Base-by-base conservation (phyloP, 2,113 vertebrate genomes). In the Lethenteron camtschaticum region DNA sequence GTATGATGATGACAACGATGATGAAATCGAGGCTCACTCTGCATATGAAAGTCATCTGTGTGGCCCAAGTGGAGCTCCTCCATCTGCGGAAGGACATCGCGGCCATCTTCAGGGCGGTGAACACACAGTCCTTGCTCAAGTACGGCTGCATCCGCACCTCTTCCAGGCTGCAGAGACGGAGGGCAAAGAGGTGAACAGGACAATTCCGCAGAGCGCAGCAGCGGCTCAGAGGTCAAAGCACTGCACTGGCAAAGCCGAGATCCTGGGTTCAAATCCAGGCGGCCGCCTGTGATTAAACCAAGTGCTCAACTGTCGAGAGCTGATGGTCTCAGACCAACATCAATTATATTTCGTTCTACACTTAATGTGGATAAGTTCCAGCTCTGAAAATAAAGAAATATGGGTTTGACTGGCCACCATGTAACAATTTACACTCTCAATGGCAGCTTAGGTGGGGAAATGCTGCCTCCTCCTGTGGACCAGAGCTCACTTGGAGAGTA, bases 101-200 rank as follows among this genome's bases (percentile, higher is more conserved):
- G 72, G 92, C 94, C 94, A 96, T 99, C 79, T 99, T 99, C 57
- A 96, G 81, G 75, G 94, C 94, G 69, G 92, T 96, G 78, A 99
- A 99, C 72, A 99, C 94, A 58, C 94, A 91, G 56, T 99, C 94
- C 90, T 99, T 99, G 76, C 91, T 96, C 75, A 99, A 79, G 66
- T 91, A 99, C 75, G 94, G 94, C 80, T 99, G 92, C 77, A 99
- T 96, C 70, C 92, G 85, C 76, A 99, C 86, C 84, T 96, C 94
- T 77, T 96, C 90, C 75, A 99, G 86, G 78, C 92, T 96, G 78
- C 69, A 73, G 68, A 73, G 60, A 55, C 70, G 41, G 70, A 18
- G 11, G 57, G 12, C 20, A 12, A 24, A 20, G 57, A 69, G 41
- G 60, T 57, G 56, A 55, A 57, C 13, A 14, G 20, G 18, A 57